A percentile compares a stretch with the other conserved stretches of the same genome.
These are phyloP conservation scores for Nasonia vitripennis DNA, from an alignment of 1,140 invertebrate genomes.

Conservation along the genomic window DNA sequence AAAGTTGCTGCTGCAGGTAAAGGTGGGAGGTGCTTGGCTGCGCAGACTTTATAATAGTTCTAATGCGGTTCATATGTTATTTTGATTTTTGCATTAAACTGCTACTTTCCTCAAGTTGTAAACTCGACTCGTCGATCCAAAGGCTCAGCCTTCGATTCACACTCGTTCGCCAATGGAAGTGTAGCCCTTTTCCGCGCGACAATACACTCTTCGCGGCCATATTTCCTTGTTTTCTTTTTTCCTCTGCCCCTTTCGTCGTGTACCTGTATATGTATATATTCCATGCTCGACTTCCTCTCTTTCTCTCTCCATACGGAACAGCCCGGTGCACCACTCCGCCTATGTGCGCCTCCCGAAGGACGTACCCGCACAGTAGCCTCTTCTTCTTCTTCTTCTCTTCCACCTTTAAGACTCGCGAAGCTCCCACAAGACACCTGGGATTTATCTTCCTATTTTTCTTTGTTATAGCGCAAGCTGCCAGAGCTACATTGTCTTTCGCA, in stretches of 20 bases:
- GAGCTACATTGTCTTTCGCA: constrained; percentile 3
- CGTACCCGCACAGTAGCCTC: constrained; percentile 39
- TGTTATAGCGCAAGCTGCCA: constrained; percentile 3
- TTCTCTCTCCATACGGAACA: constrained; percentile 70
- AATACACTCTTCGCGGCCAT: constrained; percentile 70
- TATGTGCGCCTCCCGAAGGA: constrained; percentile 52
- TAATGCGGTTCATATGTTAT: too few relatives aligned
- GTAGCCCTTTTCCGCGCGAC: constrained; percentile 64
- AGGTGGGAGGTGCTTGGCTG: neutral
- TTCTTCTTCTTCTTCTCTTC: constrained; percentile 21
- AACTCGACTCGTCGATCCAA: too few relatives aligned
- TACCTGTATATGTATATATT: neutral
- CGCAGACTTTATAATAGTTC: too few relatives aligned
- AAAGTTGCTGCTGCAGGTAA: neutral
- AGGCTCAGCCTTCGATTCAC: too few relatives aligned
- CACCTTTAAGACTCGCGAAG: constrained; percentile 29
- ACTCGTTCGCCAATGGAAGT: constrained; percentile 36
- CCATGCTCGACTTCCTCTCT: constrained; percentile 12
- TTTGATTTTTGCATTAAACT: too few relatives aligned
- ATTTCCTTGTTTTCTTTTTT: constrained; percentile 69
- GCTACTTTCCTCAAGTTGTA: too few relatives aligned
- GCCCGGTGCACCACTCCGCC: constrained; percentile 59
- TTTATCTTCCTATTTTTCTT: constrained; percentile 6
- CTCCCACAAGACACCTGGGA: constrained; percentile 5
- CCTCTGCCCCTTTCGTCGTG: constrained; percentile 40